Percentiles rank a stretch among this genome's conserved stretches.
phyloP scores from a whole-genome alignment of 92 coral and sea anemone species.

The Phenganax marumi region DNA sequence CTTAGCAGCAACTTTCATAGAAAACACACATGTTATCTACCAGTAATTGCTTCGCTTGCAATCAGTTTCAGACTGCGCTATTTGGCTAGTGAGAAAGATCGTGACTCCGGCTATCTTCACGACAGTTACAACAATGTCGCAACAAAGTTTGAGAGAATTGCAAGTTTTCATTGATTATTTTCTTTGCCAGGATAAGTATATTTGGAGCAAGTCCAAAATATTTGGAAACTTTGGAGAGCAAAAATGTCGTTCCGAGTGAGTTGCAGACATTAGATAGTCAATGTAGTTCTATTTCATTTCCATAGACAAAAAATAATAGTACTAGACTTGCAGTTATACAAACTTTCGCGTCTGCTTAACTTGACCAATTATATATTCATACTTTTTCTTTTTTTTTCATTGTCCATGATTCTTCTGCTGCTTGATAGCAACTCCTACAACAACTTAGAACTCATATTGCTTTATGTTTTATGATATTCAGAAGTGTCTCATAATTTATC shows the following conservation, averaged over 20 bases:
- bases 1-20: too few species aligned
- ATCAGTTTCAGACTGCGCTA: too few species aligned
- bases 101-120: too few species aligned
- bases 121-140: too few species aligned
- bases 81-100: too few species aligned
- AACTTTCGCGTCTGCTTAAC: too few species aligned
- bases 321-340: too few species aligned
- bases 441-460: background rate
- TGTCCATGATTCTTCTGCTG: background rate
- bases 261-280: background rate
- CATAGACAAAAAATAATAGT: too few species aligned
- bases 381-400: too few species aligned
- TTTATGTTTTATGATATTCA: constrained; percentile 20
- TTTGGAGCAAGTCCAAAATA: constrained; percentile 94
- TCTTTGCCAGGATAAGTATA: constrained; percentile 66
- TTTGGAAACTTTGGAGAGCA: constrained; percentile 84
- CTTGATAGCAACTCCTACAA: background rate
- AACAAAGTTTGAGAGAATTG: background rate
- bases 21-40: too few species aligned
- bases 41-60: background rate
- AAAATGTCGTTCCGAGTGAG: constrained; percentile 80
- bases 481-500: constrained; percentile 68
- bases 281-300: too few species aligned
- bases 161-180: background rate
- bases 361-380: too few species aligned